Evolutionary conservation across 2,113 vertebrate species (phyloP).

Genomic region (Periophthalmus modestus): DNA sequence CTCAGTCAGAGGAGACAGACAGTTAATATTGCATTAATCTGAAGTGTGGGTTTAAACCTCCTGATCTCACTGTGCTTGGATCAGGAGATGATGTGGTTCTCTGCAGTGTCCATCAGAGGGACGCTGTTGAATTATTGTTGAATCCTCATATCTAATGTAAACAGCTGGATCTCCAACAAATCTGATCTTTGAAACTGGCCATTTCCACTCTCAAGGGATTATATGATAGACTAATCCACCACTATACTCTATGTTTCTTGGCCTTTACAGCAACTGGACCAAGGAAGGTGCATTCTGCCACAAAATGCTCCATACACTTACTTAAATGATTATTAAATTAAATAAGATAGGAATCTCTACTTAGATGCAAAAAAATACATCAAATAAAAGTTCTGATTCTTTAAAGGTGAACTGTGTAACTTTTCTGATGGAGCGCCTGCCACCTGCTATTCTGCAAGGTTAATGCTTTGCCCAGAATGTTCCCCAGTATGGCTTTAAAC

Average conservation of each 20-base stretch:
- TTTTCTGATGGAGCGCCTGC: too few relatives aligned
- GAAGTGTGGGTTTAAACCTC: slow-evolving; percentile 56
- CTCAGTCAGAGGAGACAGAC: slow-evolving; percentile 54
- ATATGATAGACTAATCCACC: slow-evolving; percentile 65
- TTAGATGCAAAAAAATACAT: not conserved
- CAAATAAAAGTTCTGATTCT: too few relatives aligned
- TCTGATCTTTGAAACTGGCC: slow-evolving; percentile 50
- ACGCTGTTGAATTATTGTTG: slow-evolving; percentile 51
- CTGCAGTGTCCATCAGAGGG: slow-evolving; percentile 30
- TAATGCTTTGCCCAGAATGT: too few relatives aligned
- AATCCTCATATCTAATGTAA: slow-evolving; percentile 59
- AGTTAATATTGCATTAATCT: slow-evolving; percentile 61
- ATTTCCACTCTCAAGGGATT: slow-evolving; percentile 64
- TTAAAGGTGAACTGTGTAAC: too few relatives aligned
- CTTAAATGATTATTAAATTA: not conserved
- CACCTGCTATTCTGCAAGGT: too few relatives aligned
- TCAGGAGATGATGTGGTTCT: slow-evolving; percentile 54
- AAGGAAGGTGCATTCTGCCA: slow-evolving; percentile 27
- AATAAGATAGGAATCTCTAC: not conserved
- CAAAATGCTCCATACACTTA: slow-evolving; percentile 14
- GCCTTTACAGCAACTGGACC: slow-evolving; percentile 37
- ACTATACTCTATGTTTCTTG: slow-evolving; percentile 59
- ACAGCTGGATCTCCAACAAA: slow-evolving; percentile 69
- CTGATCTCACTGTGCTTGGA: slow-evolving; percentile 48
- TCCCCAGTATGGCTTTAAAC: too few relatives aligned